Conservation (phyloP, 2,797 vertebrate genomes). For the Hydrolagus colliei region DNA sequence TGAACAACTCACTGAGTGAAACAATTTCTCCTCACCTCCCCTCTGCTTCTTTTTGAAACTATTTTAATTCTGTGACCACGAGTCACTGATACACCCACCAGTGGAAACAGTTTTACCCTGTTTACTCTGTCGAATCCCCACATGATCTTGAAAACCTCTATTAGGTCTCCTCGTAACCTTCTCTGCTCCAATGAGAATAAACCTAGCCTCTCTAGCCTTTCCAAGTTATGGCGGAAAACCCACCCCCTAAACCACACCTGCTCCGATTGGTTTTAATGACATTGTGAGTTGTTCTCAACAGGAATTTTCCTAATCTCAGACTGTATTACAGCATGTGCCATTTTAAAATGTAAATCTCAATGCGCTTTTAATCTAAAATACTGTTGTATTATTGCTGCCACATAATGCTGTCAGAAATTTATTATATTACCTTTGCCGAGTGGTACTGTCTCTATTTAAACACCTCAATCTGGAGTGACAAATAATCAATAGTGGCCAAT, state of each 20-base stretch:
- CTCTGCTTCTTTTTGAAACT: no score
- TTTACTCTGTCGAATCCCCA: no score
- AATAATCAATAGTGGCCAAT: not conserved
- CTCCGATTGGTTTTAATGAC: not conserved
- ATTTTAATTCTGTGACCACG: no score
- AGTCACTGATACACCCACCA: no score
- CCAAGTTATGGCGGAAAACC: constrained; percentile 65
- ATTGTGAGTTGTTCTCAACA: constrained; percentile 6
- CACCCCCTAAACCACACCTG: constrained; percentile 46
- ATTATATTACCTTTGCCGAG: constrained; percentile 16
- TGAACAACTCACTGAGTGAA: no score
- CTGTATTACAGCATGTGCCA: not conserved
- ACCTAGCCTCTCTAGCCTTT: no score
- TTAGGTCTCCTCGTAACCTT: no score
- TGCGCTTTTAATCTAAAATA: constrained; percentile 18
- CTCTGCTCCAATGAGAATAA: no score
- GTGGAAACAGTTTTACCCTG: no score
- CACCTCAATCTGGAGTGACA: not conserved
- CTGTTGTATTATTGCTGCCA: constrained; percentile 17
- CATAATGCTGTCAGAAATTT: not conserved
- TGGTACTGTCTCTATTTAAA: not conserved
- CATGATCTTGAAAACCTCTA: no score
- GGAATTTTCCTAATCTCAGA: not conserved
- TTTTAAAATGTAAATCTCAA: not conserved
- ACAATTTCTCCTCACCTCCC: no score